Evolutionary conservation across 2,797 vertebrate species (phyloP).

Genomic region (Toxotes lorentzi): DNA sequence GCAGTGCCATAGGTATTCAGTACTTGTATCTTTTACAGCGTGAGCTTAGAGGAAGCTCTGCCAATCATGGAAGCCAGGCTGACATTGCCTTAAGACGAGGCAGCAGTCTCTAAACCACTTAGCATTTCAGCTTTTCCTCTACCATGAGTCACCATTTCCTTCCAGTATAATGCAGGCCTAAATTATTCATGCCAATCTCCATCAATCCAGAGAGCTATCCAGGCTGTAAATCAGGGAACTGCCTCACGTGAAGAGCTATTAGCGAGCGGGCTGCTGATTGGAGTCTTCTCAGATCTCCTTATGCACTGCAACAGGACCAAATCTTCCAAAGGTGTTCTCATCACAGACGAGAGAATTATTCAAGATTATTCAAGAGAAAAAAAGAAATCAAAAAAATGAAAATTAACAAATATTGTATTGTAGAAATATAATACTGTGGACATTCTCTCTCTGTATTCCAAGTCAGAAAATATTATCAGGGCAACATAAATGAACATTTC

Average conservation of each 20-base stretch:
- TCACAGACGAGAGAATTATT: background rate
- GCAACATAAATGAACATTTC: background rate
- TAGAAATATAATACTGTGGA: too few species aligned
- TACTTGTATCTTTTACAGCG: background rate
- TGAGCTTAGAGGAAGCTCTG: constrained; percentile 4
- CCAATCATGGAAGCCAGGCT: constrained; percentile 29
- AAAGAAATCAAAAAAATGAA: background rate
- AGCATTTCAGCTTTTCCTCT: constrained; percentile 68
- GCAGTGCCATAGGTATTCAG: background rate
- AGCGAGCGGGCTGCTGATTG: constrained; percentile 45
- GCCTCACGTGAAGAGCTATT: constrained; percentile 34
- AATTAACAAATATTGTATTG: background rate
- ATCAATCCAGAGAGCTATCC: constrained; percentile 64
- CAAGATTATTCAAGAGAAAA: background rate
- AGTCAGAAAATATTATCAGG: background rate
- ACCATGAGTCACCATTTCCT: constrained; percentile 76
- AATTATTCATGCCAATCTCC: constrained; percentile 80
- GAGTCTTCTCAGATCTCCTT: constrained; percentile 30
- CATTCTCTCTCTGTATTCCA: background rate
- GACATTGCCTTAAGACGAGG: constrained; percentile 34
- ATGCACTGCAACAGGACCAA: constrained; percentile 25
- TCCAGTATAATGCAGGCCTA: constrained; percentile 72
- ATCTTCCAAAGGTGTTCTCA: background rate
- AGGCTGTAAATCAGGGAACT: constrained; percentile 45
- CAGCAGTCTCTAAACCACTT: constrained; percentile 65